phyloP scores from a whole-genome alignment of 2,888 invertebrate genomes.

The Lasioglossum marginatum region DNA sequence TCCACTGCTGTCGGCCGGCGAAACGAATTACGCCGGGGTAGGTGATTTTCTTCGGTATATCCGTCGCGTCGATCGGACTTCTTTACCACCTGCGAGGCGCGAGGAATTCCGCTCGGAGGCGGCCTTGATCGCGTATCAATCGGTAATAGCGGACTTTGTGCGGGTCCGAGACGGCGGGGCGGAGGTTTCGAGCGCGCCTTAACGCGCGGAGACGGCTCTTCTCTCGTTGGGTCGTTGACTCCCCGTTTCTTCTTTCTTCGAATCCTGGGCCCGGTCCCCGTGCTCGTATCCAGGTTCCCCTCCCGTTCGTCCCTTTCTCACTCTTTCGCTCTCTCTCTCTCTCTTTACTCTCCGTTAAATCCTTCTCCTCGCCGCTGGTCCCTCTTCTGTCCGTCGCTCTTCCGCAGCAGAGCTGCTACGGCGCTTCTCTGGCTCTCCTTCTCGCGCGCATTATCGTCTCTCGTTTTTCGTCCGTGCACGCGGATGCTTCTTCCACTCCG shows the following conservation, averaged over 20 bases:
- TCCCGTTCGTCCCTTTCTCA: conserved; percentile 48
- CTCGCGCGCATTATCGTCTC: conserved; percentile 16
- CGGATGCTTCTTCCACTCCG: conserved; percentile 69
- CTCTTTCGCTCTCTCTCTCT: conserved; percentile 23
- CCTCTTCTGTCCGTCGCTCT: conserved; percentile 18
- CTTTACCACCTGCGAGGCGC: conserved; percentile 41
- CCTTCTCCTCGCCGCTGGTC: conserved; percentile 23
- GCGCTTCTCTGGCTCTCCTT: conserved; percentile 24
- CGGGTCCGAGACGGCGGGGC: conserved; percentile 34
- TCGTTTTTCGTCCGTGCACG: conserved; percentile 69
- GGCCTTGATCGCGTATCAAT: conserved; percentile 61
- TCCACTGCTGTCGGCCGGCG: not conserved
- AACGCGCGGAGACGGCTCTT: conserved; percentile 71
- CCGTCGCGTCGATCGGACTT: conserved; percentile 18
- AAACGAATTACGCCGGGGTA: not conserved
- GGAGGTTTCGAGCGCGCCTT: conserved; percentile 73
- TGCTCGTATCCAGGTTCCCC: conserved; percentile 70
- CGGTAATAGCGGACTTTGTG: conserved; percentile 43
- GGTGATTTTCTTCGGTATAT: not conserved
- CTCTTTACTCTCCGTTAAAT: conserved; percentile 20
- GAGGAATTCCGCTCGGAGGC: conserved; percentile 38
- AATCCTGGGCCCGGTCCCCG: conserved; percentile 78
- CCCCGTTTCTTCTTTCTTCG: conserved; percentile 82
- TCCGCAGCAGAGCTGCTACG: conserved; percentile 12
- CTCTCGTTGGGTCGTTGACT: conserved; percentile 81